phyloP scores from a whole-genome alignment of 1,140 invertebrate species.

The Teleogryllus occipitalis region DNA sequence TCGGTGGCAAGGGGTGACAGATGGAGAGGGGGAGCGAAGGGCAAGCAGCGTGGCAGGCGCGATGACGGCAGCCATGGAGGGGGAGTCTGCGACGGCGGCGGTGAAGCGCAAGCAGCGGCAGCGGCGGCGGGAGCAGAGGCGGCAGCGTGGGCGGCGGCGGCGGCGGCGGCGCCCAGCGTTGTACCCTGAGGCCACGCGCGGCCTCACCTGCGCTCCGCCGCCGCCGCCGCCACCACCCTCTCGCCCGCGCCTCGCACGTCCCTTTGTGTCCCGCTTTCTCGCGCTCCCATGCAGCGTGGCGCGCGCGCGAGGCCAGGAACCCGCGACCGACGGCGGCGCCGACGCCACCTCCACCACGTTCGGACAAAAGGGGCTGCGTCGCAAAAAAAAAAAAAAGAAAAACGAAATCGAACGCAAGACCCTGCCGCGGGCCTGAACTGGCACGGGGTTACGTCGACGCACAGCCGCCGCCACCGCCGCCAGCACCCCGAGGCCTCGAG shows the following conservation, averaged over 20 bases:
- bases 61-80: neutral
- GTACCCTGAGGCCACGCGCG: neutral
- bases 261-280: neutral
- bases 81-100: neutral
- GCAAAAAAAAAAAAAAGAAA: neutral
- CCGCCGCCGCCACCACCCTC: neutral
- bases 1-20: too few species aligned
- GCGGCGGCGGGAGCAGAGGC: too few species aligned
- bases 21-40: neutral
- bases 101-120: neutral
- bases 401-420: too few species aligned
- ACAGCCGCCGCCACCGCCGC: too few species aligned
- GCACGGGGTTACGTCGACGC: too few species aligned
- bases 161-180: neutral
- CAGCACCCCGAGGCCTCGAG: too few species aligned
- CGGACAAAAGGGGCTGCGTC: constrained; percentile 15
- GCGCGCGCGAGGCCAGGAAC: constrained; percentile 25
- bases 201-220: neutral
- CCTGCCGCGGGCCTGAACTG: too few species aligned
- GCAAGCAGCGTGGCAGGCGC: too few species aligned
- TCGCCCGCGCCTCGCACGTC: neutral
- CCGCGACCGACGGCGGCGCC: constrained; percentile 24
- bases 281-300: neutral
- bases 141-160: neutral
- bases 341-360: too few species aligned